Evolutionary conservation across 2,888 invertebrate genomes (phyloP).

Genomic region (Hemicrepidius hirtus): DNA sequence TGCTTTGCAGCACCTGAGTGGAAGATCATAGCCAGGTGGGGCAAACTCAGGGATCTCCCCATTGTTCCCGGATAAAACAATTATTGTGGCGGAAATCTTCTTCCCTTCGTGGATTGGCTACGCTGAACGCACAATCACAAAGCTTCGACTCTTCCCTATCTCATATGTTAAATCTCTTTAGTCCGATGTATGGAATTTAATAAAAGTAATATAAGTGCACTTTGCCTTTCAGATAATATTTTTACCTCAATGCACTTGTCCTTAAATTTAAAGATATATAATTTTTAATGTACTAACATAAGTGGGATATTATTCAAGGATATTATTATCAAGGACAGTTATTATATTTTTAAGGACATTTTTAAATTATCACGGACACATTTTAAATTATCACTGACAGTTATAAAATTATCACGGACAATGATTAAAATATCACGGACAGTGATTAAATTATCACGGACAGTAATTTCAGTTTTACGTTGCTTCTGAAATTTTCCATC

Average conservation of each 20-base stretch:
- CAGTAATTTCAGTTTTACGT: background rate
- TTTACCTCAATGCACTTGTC: constrained; percentile 52
- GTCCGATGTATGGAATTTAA: constrained; percentile 64
- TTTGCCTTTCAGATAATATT: constrained; percentile 51
- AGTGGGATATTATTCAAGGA: no score
- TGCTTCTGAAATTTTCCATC: background rate
- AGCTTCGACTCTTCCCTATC: constrained; percentile 54
- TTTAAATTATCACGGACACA: no score
- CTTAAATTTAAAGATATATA: constrained; percentile 31
- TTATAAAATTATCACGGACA: no score
- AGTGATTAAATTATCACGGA: no score
- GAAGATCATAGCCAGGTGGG: constrained; percentile 51
- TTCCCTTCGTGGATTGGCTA: constrained; percentile 69
- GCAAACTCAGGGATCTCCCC: constrained; percentile 61
- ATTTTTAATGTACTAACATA: background rate
- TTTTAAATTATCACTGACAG: no score
- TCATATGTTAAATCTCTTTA: constrained; percentile 60
- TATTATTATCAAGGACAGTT: no score
- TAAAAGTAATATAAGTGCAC: constrained; percentile 60
- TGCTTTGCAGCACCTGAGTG: constrained; percentile 60
- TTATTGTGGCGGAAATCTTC: constrained; percentile 71
- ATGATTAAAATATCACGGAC: no score
- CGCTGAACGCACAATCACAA: constrained; percentile 70
- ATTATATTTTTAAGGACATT: no score
- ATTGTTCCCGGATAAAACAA: constrained; percentile 71